phyloP scores from a whole-genome alignment of 2,888 invertebrate species.

The Leptinotarsa haldemani region DNA sequence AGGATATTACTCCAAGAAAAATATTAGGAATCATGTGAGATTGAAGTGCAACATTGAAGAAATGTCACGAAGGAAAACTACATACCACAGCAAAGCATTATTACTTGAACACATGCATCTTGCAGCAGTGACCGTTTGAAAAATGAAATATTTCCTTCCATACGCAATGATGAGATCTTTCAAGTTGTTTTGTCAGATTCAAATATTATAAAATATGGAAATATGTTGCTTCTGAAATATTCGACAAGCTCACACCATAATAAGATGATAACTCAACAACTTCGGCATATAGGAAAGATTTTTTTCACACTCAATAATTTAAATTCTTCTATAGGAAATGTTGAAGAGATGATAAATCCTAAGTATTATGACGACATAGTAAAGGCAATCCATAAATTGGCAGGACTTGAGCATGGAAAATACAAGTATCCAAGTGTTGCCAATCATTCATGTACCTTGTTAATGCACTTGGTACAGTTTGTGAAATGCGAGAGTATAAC shows the following conservation, averaged over 20 bases:
- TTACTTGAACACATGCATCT: neutral
- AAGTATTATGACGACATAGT: slow-evolving; percentile 6
- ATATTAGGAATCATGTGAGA: neutral
- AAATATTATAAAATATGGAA: neutral
- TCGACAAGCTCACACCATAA: neutral
- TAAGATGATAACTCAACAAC: slow-evolving; percentile 13
- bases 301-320: slow-evolving; percentile 7
- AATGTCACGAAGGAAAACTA: neutral
- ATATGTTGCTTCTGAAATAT: neutral
- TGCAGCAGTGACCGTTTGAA: neutral
- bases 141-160: neutral
- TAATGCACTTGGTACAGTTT: neutral
- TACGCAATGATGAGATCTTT: neutral
- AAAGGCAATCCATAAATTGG: slow-evolving; percentile 2
- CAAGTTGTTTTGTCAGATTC: neutral
- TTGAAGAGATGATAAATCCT: slow-evolving; percentile 1
- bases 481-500: neutral
- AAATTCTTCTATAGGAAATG: neutral
- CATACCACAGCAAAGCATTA: neutral
- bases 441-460: slow-evolving; percentile 16
- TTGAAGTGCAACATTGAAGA: neutral
- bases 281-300: slow-evolving; percentile 5
- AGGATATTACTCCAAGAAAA: neutral
- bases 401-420: slow-evolving; percentile 20
- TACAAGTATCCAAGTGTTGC: slow-evolving; percentile 24